Percentiles rank a stretch among this genome's conserved stretches.
Evolutionary conservation across 2,797 vertebrate genomes (phyloP).

Genomic region (Lagocephalus sceleratus): DNA sequence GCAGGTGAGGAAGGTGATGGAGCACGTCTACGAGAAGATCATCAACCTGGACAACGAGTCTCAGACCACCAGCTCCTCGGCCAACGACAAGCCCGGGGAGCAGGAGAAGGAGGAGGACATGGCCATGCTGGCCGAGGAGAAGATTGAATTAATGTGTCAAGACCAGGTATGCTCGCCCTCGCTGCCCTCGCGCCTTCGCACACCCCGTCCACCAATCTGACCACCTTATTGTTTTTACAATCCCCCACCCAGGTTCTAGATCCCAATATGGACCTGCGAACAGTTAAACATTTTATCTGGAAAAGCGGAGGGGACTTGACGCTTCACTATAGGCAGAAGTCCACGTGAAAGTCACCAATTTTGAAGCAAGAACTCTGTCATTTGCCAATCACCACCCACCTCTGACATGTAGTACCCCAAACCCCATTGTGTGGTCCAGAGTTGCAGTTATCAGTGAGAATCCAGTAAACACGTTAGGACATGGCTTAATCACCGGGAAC

Average conservation of each 20-base stretch:
- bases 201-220: not conserved
- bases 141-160: conserved; percentile 98
- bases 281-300: conserved; percentile 99
- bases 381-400: conserved; percentile 75
- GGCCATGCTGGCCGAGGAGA: conserved; percentile 94
- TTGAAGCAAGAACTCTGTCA: conserved; percentile 64
- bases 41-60: conserved; percentile 98
- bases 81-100: conserved; percentile 95
- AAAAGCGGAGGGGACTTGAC: conserved; percentile 98
- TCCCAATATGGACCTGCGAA: conserved; percentile 98
- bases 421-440: conserved; percentile 61
- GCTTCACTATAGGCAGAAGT: conserved; percentile 97
- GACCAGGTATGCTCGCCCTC: conserved; percentile 82
- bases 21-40: conserved; percentile 98
- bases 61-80: conserved; percentile 97
- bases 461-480: conserved; percentile 67
- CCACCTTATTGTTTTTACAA: not conserved
- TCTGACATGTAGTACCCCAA: conserved; percentile 67
- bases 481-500: conserved; percentile 53
- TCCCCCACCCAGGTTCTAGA: conserved; percentile 86
- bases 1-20: conserved; percentile 98
- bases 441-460: conserved; percentile 65
- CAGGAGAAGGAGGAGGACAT: conserved; percentile 98
- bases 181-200: not conserved
- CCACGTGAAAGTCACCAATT: conserved; percentile 83